Evolutionary conservation across 1,140 invertebrate species (phyloP).

Genomic region (Grapholita molesta): DNA sequence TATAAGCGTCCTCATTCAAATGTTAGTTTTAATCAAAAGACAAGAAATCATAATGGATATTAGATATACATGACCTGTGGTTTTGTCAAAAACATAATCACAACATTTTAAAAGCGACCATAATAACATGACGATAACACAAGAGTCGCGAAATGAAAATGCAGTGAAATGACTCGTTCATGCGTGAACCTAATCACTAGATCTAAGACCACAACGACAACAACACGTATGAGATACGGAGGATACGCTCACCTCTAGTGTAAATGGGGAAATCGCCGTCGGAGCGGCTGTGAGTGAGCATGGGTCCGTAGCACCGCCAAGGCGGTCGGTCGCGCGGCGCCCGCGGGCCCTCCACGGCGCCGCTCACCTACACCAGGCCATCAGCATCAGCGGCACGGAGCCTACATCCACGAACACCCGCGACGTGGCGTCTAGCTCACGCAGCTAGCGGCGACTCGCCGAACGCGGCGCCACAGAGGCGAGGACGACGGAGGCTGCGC

Average conservation of each 20-base stretch:
- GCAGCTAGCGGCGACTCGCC: constrained; percentile 47
- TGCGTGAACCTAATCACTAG: constrained; percentile 5
- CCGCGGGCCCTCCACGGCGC: constrained; percentile 70
- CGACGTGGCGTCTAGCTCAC: constrained; percentile 46
- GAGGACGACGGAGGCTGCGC: constrained; percentile 62
- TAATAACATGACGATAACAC: constrained; percentile 1
- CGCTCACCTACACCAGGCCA: constrained; percentile 60
- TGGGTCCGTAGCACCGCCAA: constrained; percentile 80
- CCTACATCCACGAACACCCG: constrained; percentile 45
- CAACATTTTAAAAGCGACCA: neutral
- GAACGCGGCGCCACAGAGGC: constrained; percentile 59
- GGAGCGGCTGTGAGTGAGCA: constrained; percentile 89
- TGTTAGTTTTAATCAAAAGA: neutral
- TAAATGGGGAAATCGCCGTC: constrained; percentile 90
- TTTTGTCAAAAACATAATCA: neutral
- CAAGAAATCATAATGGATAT: neutral
- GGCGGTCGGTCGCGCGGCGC: constrained; percentile 64
- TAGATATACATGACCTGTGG: neutral
- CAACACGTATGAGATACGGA: constrained; percentile 21
- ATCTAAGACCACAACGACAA: constrained; percentile 25
- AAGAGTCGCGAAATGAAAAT: constrained; percentile 2
- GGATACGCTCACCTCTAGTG: constrained; percentile 68
- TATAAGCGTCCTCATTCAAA: neutral
- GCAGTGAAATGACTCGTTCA: constrained; percentile 1
- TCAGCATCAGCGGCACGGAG: constrained; percentile 51